Base-by-base conservation (phyloP, 2,797 vertebrate genomes). In the Lerista edwardsae region DNA sequence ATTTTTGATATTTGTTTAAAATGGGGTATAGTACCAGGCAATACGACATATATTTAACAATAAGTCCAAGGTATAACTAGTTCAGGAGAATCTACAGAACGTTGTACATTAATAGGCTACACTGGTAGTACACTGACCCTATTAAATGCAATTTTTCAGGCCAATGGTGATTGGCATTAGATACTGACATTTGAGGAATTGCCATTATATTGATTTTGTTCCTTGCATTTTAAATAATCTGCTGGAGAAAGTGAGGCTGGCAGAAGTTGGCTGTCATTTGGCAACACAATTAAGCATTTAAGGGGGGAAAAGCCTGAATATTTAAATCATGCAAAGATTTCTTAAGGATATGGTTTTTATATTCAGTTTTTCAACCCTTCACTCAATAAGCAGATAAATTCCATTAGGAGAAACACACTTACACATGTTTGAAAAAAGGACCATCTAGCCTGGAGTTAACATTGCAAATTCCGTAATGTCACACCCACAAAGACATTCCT, bases 151-250 rank as follows among this genome's bases (percentile, higher is more conserved):
- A 87, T 89, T 92, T 92, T 94, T 91, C 88, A 84, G 87, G 86
- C 78, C 93, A 87, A 86, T 91, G 84, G 69, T 94, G 90, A 94
- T 85, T 85, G 94, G 90, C 90, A 89, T 89, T 93, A 90, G 47
- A 73, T 83, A 87, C 47, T 85, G 91, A 92, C 71, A 74, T 88
- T 84, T 93, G 86, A 91, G 90, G 87, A 83, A 91, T 9, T 82
- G 82, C 59, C 82, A 75, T 80, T 87, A 82, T 62, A 87, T 91
- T 89, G 91, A 85, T 92, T 92, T 94, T 91, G 86, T 87, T 93
- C 84, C 78, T 76, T 92, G 55, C 39, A 59, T 87, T 83, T 89
- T 92, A 78, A 91, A 77, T 83, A 92, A 93, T 86, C n/a, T 59
- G 23, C 85, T 67, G 84, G 85, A 93, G 73, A 89, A 94, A 85